phyloP scores from a whole-genome alignment of 2,797 vertebrate genomes.

The Xenentodon cancila region DNA sequence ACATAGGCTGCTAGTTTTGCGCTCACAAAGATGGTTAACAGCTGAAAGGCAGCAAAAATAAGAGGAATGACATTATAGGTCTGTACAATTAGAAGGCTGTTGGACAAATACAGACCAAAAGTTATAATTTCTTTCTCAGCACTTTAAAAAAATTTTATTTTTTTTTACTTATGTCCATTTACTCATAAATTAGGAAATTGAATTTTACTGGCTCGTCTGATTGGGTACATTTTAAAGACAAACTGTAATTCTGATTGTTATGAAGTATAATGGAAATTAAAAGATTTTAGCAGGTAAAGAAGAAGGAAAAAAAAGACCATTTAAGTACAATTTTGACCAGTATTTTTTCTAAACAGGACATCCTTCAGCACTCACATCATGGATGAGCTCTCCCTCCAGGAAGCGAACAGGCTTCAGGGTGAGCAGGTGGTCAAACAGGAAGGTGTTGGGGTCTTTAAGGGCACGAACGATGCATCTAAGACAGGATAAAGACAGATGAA shows the following conservation, averaged over 20 bases:
- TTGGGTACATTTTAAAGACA: not conserved
- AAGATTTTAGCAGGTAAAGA: no score
- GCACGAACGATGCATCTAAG: slow-evolving; percentile 96
- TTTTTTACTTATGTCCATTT: no score
- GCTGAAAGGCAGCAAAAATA: slow-evolving; percentile 77
- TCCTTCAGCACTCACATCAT: slow-evolving; percentile 89
- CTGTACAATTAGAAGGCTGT: not conserved
- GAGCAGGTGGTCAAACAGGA: slow-evolving; percentile 97
- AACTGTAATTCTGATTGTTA: not conserved
- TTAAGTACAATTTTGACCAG: no score
- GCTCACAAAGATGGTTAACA: slow-evolving; percentile 98
- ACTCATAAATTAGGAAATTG: no score
- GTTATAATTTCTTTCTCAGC: not conserved
- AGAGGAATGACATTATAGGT: slow-evolving; percentile 6
- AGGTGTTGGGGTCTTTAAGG: slow-evolving; percentile 95
- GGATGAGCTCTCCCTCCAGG: slow-evolving; percentile 98
- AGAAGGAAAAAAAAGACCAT: not conserved
- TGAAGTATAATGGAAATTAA: no score
- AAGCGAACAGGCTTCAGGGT: slow-evolving; percentile 98
- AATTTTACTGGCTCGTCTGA: not conserved
- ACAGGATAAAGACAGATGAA: not conserved
- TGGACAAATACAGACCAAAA: not conserved
- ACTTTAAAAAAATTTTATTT: no score
- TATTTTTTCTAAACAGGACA: not conserved
- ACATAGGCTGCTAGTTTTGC: slow-evolving; percentile 94